A percentile compares a stretch with the other conserved stretches of the same genome.
Evolutionary conservation across 2,888 invertebrate species (phyloP).

Genomic region (Agrochola lychnidis): DNA sequence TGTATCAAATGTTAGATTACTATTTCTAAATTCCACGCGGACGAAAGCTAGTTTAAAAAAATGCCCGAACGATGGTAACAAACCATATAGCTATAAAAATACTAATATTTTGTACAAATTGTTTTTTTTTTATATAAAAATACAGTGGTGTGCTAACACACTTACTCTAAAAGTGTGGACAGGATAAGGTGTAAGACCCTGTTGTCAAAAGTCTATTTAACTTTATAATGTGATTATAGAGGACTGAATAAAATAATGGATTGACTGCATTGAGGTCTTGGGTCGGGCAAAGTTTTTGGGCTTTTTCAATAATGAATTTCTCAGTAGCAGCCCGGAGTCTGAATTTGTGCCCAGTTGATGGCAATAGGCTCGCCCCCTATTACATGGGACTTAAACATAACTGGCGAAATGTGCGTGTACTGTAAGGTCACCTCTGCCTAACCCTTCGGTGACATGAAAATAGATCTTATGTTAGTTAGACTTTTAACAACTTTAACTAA

Average conservation of each 20-base stretch:
- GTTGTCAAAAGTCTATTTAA: constrained; percentile 20
- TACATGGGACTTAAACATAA: neutral
- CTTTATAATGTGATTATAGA: neutral
- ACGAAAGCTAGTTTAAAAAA: neutral
- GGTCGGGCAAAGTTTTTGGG: no score
- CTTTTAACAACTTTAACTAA: constrained; percentile 42
- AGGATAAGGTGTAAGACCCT: constrained; percentile 54
- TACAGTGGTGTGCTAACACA: constrained; percentile 45
- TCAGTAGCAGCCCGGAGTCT: no score
- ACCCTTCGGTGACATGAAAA: neutral
- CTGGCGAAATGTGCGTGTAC: neutral
- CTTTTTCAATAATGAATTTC: no score
- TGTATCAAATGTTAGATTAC: no score
- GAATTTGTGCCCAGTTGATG: no score
- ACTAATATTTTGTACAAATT: constrained; percentile 76
- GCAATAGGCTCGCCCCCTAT: neutral
- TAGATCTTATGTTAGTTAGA: constrained; percentile 17
- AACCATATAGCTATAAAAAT: constrained; percentile 77
- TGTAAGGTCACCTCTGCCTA: no score
- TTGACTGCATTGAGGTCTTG: no score
- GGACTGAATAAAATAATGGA: no score
- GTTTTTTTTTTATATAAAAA: constrained; percentile 56
- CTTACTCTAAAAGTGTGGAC: constrained; percentile 50
- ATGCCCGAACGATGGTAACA: constrained; percentile 10
- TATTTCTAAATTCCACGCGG: no score